Percentiles rank a stretch among this genome's conserved stretches.
phyloP scores from a whole-genome alignment of 1,140 invertebrate species.

The Olivierus martensii region DNA sequence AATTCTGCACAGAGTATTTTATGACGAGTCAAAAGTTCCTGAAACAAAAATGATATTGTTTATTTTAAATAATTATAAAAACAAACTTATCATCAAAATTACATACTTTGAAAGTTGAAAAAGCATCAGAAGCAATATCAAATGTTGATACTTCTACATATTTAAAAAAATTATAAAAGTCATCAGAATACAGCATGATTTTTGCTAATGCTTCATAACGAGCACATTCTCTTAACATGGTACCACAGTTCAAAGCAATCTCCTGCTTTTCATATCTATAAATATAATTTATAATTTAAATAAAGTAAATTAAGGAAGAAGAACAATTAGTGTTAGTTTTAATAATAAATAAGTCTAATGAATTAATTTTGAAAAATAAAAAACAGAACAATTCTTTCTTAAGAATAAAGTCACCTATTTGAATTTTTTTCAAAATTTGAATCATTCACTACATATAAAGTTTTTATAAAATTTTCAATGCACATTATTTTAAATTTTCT shows the following conservation, averaged over 20 bases:
- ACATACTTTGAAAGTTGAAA: constrained; percentile 96
- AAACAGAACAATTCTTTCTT: no score
- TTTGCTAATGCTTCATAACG: constrained; percentile 94
- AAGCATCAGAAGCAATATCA: constrained; percentile 99
- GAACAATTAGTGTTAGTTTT: no score
- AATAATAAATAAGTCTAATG: no score
- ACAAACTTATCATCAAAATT: no score
- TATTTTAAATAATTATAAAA: neutral
- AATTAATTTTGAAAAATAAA: no score
- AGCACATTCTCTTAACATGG: constrained; percentile 96
- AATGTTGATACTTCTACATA: constrained; percentile 99
- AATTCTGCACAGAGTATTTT: constrained; percentile 97
- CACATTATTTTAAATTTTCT: no score
- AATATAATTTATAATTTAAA: constrained; percentile 3
- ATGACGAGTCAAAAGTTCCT: constrained; percentile 97
- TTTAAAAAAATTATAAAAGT: constrained; percentile 99
- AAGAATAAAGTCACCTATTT: no score
- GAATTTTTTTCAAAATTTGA: no score
- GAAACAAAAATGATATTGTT: constrained; percentile 29
- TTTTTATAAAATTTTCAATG: no score
- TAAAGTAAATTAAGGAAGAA: no score
- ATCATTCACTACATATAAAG: no score
- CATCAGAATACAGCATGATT: constrained; percentile 92
- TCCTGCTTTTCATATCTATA: constrained; percentile 93
- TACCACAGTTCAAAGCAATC: constrained; percentile 97